Conservation (phyloP, 2,888 invertebrate genomes). For the Acronicta psi region DNA sequence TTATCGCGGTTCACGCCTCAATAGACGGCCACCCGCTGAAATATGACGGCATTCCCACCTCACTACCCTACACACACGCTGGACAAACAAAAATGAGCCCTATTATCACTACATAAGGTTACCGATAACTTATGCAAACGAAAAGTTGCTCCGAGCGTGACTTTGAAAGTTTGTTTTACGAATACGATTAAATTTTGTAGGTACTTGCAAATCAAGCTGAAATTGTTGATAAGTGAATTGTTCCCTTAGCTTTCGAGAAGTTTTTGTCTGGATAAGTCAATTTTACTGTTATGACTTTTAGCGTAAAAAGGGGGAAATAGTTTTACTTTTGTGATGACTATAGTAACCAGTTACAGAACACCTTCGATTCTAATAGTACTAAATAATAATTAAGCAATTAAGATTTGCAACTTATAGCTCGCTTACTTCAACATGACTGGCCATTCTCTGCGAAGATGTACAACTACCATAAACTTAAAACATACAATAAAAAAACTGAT, state of each 20-base stretch:
- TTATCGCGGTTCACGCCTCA: constrained; percentile 67
- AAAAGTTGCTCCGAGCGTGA: constrained; percentile 22
- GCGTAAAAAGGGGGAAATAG: neutral
- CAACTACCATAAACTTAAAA: neutral
- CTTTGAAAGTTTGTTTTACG: constrained; percentile 46
- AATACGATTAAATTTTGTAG: constrained; percentile 46
- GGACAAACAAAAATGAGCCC: constrained; percentile 22
- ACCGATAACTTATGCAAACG: constrained; percentile 1
- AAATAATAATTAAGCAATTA: too few species aligned
- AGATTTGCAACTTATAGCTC: too few species aligned
- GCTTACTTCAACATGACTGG: too few species aligned
- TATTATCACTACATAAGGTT: constrained; percentile 22
- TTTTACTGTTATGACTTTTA: neutral
- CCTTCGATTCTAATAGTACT: too few species aligned
- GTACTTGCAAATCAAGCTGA: constrained; percentile 31
- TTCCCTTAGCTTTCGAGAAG: constrained; percentile 8
- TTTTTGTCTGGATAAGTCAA: neutral
- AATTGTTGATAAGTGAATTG: constrained; percentile 46
- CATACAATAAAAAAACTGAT: constrained; percentile 13
- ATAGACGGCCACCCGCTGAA: constrained; percentile 53
- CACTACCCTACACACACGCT: constrained; percentile 15
- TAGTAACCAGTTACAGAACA: too few species aligned
- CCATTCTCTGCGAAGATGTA: too few species aligned
- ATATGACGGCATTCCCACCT: constrained; percentile 54
- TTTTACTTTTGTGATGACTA: too few species aligned